Percentiles rank a stretch among this genome's conserved stretches.
These are phyloP conservation scores for Metopolophium dirhodum DNA, from an alignment of 1,140 invertebrate species.

Conservation along the genomic window DNA sequence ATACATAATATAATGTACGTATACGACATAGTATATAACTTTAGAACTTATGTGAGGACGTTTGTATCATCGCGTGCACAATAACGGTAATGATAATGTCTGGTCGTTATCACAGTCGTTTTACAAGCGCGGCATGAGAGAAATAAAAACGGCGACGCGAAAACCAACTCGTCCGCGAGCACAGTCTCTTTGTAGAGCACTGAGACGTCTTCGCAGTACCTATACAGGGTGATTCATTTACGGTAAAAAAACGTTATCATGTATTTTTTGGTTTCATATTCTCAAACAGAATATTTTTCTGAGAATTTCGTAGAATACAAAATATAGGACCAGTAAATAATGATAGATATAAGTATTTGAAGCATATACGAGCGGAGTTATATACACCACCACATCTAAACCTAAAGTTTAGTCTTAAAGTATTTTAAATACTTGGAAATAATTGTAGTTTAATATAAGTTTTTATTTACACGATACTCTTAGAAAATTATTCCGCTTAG, in stretches of 20 bases:
- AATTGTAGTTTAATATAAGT: background rate
- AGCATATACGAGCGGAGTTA: background rate
- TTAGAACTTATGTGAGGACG: background rate
- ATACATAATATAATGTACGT: background rate
- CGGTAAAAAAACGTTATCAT: background rate
- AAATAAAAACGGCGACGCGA: background rate
- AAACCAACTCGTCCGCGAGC: background rate
- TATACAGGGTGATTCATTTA: background rate
- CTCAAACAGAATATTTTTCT: background rate
- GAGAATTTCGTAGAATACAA: background rate
- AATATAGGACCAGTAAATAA: background rate
- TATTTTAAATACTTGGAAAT: background rate
- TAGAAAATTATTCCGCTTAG: background rate
- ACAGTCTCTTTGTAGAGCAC: background rate
- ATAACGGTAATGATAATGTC: background rate
- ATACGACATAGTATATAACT: background rate
- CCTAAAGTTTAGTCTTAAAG: no score
- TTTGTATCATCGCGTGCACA: background rate
- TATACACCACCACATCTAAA: background rate
- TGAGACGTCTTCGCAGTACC: background rate
- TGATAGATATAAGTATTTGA: background rate
- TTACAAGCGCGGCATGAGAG: background rate
- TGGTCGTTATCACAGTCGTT: background rate
- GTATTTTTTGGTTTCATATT: background rate
- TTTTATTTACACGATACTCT: background rate